Conservation (phyloP, 1,140 invertebrate species). For the Aphelenchoides avenae region DNA sequence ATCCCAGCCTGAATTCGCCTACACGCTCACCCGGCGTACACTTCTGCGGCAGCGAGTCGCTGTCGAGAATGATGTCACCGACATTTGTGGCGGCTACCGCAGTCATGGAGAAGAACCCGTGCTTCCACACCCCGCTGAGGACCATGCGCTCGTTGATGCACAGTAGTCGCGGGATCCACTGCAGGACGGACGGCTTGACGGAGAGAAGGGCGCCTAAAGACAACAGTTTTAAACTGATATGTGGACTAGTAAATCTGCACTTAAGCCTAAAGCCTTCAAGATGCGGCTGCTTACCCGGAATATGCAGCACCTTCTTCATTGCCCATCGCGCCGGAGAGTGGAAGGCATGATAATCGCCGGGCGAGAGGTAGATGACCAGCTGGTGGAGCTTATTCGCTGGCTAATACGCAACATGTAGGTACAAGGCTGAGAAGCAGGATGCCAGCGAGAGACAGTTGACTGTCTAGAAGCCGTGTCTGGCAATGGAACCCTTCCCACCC, state of each 20-base stretch:
- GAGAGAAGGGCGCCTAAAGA: conserved; percentile 78
- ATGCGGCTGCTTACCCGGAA: conserved; percentile 65
- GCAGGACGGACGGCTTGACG: conserved; percentile 81
- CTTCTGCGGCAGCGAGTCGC: conserved; percentile 64
- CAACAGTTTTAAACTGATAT: neutral
- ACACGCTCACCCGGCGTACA: conserved; percentile 74
- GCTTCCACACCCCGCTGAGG: conserved; percentile 88
- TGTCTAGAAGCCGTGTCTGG: too few relatives aligned
- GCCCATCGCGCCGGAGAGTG: conserved; percentile 91
- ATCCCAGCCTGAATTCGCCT: conserved; percentile 94
- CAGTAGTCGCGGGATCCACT: conserved; percentile 82
- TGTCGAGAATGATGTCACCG: conserved; percentile 87
- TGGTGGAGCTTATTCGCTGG: conserved; percentile 78
- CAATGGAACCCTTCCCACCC: too few relatives aligned
- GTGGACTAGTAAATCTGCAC: too few relatives aligned
- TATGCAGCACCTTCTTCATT: conserved; percentile 79
- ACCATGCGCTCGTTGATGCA: conserved; percentile 90
- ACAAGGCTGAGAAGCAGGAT: too few relatives aligned
- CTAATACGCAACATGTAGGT: conserved; percentile 22
- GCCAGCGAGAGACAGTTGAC: too few relatives aligned
- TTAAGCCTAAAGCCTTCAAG: too few relatives aligned
- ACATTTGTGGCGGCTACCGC: too few relatives aligned
- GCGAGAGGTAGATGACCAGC: conserved; percentile 90
- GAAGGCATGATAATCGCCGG: conserved; percentile 96
- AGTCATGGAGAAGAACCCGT: too few relatives aligned